Conservation (phyloP, 2,888 invertebrate genomes). For the Mongoloraphidia duomilia region DNA sequence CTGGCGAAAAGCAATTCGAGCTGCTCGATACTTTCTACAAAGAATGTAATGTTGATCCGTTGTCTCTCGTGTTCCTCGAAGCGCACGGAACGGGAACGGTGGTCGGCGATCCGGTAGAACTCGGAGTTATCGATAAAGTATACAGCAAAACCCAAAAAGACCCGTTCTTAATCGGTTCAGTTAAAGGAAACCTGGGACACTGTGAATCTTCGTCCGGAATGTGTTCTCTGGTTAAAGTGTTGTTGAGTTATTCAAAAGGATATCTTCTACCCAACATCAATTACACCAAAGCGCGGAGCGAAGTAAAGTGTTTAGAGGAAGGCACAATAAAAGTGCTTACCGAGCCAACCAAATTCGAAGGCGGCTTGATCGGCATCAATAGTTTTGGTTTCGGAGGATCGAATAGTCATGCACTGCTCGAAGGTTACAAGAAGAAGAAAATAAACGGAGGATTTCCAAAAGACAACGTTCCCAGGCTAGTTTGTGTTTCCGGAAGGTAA, state of each 20-base stretch:
- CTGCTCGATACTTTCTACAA: conserved; percentile 48
- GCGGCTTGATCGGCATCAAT: conserved; percentile 69
- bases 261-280: conserved; percentile 77
- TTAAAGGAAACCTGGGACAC: conserved; percentile 91
- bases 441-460: conserved; percentile 43
- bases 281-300: conserved; percentile 37
- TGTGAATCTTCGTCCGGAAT: conserved; percentile 76
- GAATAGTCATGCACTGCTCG: conserved; percentile 58
- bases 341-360: conserved; percentile 51
- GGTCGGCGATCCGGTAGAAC: conserved; percentile 87
- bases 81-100: conserved; percentile 74
- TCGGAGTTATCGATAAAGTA: conserved; percentile 65
- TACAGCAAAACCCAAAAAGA: conserved; percentile 58
- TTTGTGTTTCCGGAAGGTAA: conserved; percentile 50
- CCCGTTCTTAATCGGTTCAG: conserved; percentile 73
- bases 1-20: conserved; percentile 39
- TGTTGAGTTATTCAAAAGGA: conserved; percentile 57
- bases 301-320: conserved; percentile 43
- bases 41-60: conserved; percentile 56
- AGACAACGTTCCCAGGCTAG: conserved; percentile 56
- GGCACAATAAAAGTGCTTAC: conserved; percentile 58
- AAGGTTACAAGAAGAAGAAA: conserved; percentile 43
- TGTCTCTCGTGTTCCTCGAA: conserved; percentile 62
- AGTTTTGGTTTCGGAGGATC: conserved; percentile 92
- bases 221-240: conserved; percentile 67